Conservation (phyloP, 2,888 invertebrate genomes). For the Strigamia crassipes region DNA sequence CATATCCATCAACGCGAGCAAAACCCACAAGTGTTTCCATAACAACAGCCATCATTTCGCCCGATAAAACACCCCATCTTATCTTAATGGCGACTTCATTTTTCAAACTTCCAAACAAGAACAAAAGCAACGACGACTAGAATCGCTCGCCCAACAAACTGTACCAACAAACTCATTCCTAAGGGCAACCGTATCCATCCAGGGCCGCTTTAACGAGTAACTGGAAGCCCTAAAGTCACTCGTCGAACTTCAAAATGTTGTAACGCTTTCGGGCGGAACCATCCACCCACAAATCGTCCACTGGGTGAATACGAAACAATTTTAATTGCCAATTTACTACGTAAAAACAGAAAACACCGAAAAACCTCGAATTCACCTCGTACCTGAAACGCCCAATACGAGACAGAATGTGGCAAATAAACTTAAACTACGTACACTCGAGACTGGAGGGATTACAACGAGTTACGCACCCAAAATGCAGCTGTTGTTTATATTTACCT, state of each 20-base stretch:
- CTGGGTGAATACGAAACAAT: too few relatives aligned
- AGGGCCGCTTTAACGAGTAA: not conserved
- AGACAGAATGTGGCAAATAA: too few relatives aligned
- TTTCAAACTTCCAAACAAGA: conserved; percentile 34
- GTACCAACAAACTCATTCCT: not conserved
- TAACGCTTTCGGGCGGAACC: too few relatives aligned
- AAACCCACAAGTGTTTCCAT: not conserved
- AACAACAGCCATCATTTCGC: not conserved
- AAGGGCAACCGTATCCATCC: not conserved
- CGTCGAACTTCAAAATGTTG: too few relatives aligned
- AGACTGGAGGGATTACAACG: not conserved
- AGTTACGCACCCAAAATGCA: conserved; percentile 14
- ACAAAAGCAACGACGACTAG: conserved; percentile 12
- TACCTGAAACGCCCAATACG: too few relatives aligned
- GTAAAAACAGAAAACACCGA: too few relatives aligned
- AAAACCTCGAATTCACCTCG: too few relatives aligned
- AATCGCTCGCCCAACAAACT: not conserved
- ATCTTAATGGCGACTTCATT: conserved; percentile 24
- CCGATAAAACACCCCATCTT: conserved; percentile 8
- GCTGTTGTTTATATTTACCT: conserved; percentile 13
- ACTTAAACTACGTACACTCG: not conserved
- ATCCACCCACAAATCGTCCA: too few relatives aligned
- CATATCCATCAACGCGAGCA: not conserved
- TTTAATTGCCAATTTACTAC: too few relatives aligned
- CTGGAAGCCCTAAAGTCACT: too few relatives aligned